Evolutionary conservation across 2,888 invertebrate genomes (phyloP).

Genomic region (Agapostemon virescens): DNA sequence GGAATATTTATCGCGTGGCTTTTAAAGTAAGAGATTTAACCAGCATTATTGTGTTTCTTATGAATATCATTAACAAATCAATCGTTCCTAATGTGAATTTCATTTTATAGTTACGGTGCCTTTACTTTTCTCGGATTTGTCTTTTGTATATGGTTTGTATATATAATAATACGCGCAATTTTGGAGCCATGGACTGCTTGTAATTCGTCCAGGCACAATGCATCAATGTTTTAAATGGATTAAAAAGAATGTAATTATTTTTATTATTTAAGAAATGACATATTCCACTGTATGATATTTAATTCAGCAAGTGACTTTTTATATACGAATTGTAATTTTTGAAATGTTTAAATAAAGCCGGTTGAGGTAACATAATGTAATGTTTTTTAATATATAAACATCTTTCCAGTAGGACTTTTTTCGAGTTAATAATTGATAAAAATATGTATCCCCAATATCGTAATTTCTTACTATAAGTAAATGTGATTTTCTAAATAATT

Average conservation of each 20-base stretch:
- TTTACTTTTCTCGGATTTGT: conserved; percentile 81
- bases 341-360: conserved; percentile 15
- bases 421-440: background rate
- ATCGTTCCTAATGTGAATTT: conserved; percentile 19
- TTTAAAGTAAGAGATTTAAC: conserved; percentile 80
- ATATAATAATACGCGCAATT: conserved; percentile 81
- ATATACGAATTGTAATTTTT: conserved; percentile 28
- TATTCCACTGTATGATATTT: conserved; percentile 1
- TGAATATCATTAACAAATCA: background rate
- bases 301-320: conserved; percentile 9
- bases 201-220: conserved; percentile 39
- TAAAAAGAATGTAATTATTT: background rate
- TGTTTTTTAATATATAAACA: background rate
- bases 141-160: conserved; percentile 81
- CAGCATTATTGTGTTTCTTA: conserved; percentile 2
- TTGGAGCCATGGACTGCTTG: conserved; percentile 74
- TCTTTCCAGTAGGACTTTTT: background rate
- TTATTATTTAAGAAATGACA: conserved; percentile 20
- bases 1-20: conserved; percentile 82
- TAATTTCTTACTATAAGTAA: background rate
- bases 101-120: conserved; percentile 68
- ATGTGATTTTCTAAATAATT: background rate
- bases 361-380: conserved; percentile 17
- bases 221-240: conserved; percentile 34
- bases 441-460: background rate